Percentiles rank a stretch among this genome's conserved stretches.
phyloP scores from a whole-genome alignment of 2,888 invertebrate species.

The Gastracanthus pulcherrimus region DNA sequence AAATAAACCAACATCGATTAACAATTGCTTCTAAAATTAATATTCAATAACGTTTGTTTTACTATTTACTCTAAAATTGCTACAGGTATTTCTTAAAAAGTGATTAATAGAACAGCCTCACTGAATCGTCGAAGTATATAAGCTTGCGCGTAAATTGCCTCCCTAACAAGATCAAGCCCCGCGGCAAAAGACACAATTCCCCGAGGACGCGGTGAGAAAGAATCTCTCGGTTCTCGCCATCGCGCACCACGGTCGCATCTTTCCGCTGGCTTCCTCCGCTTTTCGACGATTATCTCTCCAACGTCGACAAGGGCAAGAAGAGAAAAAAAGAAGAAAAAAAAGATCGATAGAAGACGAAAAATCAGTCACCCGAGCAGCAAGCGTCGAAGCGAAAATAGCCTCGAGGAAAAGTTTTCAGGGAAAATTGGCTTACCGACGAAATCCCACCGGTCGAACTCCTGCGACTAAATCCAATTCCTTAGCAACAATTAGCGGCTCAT shows the following conservation, averaged over 20 bases:
- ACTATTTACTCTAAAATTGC: no score
- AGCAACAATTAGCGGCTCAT: constrained; percentile 41
- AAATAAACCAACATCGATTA: no score
- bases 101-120: no score
- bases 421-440: constrained; percentile 44
- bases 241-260: no score
- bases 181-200: no score
- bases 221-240: no score
- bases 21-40: no score
- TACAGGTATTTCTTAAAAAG: no score
- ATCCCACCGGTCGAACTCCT: neutral
- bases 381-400: constrained; percentile 26
- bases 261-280: constrained; percentile 40
- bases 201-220: neutral
- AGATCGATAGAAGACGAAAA: neutral
- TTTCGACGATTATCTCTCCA: constrained; percentile 30
- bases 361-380: neutral
- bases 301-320: neutral
- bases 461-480: constrained; percentile 43
- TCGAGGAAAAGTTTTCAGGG: neutral
- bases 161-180: no score
- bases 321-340: neutral
- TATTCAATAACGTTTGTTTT: no score
- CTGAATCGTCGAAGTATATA: no score
- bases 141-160: no score